Conservation (phyloP, 2,113 vertebrate species). For the Chloebia gouldiae region DNA sequence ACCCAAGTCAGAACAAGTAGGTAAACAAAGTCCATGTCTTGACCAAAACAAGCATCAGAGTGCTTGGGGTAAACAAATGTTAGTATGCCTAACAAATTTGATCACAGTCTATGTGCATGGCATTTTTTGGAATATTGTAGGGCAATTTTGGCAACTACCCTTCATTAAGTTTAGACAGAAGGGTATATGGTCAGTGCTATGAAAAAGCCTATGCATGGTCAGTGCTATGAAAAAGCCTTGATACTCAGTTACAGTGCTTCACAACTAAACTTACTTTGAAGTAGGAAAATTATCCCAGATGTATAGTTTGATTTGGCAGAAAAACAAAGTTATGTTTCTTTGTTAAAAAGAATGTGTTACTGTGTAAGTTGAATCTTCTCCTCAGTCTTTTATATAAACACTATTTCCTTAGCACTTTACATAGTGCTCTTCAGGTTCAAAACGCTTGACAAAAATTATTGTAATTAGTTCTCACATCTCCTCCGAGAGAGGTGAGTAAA, state of each 20-base stretch:
- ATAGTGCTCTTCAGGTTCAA: slow-evolving; percentile 31
- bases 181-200: too few species aligned
- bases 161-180: background rate
- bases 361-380: background rate
- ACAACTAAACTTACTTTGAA: background rate
- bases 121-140: background rate
- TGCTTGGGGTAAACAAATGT: background rate
- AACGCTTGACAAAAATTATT: slow-evolving; percentile 40
- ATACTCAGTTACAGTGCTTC: background rate
- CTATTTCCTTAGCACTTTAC: background rate
- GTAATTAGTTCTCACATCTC: slow-evolving; percentile 54
- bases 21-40: background rate
- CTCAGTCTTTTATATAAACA: background rate
- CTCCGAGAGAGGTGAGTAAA: slow-evolving; percentile 41
- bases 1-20: background rate
- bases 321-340: background rate
- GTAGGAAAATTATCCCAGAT: background rate
- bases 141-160: background rate
- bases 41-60: background rate
- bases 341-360: background rate
- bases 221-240: background rate
- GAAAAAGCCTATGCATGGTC: too few species aligned
- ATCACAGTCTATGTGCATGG: background rate
- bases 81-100: background rate
- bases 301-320: background rate